Percentiles rank a stretch among this genome's conserved stretches.
Conservation (phyloP, 2,797 vertebrate genomes). For the Alcedo atthis region DNA sequence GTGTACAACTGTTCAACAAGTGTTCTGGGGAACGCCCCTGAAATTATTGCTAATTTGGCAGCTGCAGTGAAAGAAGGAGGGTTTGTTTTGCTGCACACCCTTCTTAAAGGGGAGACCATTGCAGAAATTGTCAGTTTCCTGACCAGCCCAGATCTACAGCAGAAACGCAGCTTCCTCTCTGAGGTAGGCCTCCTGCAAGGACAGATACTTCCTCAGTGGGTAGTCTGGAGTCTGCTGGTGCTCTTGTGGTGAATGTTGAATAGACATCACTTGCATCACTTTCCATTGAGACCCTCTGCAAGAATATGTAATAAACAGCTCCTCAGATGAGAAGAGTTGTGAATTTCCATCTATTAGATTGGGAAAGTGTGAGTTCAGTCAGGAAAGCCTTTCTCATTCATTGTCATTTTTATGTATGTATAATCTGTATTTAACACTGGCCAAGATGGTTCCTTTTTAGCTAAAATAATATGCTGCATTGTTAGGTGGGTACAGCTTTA, state of each 20-base stretch:
- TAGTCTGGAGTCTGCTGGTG: background rate
- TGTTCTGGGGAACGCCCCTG: constrained; percentile 48
- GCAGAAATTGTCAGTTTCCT: constrained; percentile 88
- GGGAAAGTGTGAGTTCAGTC: background rate
- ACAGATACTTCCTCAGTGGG: background rate
- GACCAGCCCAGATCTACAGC: constrained; percentile 70
- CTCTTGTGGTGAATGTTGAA: background rate
- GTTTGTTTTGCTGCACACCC: constrained; percentile 90
- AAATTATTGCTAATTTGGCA: constrained; percentile 82
- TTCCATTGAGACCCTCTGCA: background rate
- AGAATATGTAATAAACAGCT: background rate
- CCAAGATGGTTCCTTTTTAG: background rate
- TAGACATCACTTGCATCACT: background rate
- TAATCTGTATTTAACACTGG: background rate
- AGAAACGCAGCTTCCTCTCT: constrained; percentile 79
- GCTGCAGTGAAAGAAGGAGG: constrained; percentile 86
- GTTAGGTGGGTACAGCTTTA: background rate
- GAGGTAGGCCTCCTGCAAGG: constrained; percentile 80
- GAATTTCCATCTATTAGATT: background rate
- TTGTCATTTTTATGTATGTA: background rate
- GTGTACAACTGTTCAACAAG: constrained; percentile 85
- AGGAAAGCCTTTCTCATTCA: background rate
- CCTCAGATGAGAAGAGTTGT: background rate
- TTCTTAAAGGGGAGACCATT: constrained; percentile 87
- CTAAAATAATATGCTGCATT: background rate